A percentile compares a stretch with the other conserved stretches of the same genome.
These are phyloP conservation scores for Drymonia ruficornis DNA, from an alignment of 2,888 invertebrate species.

Conservation along the genomic window DNA sequence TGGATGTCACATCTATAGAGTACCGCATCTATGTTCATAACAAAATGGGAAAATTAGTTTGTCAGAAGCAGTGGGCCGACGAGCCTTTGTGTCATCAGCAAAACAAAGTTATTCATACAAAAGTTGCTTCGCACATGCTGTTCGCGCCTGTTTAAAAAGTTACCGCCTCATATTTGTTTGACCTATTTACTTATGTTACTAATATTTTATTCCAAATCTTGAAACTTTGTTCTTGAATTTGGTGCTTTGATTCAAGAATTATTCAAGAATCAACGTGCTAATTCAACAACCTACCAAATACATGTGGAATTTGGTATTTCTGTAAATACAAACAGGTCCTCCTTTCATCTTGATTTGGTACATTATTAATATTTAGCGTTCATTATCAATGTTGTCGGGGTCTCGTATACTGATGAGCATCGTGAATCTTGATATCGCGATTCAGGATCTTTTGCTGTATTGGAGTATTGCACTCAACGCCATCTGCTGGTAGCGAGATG, in stretches of 20 bases:
- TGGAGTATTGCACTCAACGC: no score
- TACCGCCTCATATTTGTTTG: constrained; percentile 31
- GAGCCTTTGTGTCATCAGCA: constrained; percentile 50
- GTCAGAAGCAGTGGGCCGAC: constrained; percentile 38
- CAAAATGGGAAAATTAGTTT: constrained; percentile 42
- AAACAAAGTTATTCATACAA: constrained; percentile 44
- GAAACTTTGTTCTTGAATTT: neutral
- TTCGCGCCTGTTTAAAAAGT: constrained; percentile 38
- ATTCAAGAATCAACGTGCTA: no score
- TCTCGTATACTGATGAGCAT: no score
- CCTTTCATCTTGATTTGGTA: no score
- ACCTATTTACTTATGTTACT: constrained; percentile 37
- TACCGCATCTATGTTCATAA: constrained; percentile 18
- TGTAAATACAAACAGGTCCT: neutral
- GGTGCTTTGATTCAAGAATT: no score
- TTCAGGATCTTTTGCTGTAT: no score
- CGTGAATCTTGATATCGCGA: no score
- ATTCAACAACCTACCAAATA: no score
- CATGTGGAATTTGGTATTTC: neutral
- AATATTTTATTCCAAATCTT: constrained; percentile 1
- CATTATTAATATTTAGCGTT: no score
- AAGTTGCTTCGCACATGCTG: constrained; percentile 34
- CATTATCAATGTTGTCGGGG: no score
- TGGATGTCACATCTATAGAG: constrained; percentile 10
- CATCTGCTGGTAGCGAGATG: no score